These are phyloP conservation scores for Melanotaenia boesemani DNA, from an alignment of 2,797 vertebrate species.

Conservation along the genomic window DNA sequence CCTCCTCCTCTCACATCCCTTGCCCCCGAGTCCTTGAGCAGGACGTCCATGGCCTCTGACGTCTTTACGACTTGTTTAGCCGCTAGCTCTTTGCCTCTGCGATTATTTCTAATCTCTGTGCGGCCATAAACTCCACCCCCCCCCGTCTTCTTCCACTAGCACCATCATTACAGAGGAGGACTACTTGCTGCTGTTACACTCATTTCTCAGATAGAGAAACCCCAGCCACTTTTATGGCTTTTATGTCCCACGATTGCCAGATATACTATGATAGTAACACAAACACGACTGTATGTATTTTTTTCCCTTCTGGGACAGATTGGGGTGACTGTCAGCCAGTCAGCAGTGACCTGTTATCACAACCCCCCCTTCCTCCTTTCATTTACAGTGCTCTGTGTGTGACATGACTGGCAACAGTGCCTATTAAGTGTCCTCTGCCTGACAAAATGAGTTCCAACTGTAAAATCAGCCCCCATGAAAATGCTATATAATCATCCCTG, in stretches of 20 bases:
- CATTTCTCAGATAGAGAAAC: constrained; percentile 47
- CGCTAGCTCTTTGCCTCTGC: constrained; percentile 68
- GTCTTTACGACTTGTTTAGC: constrained; percentile 82
- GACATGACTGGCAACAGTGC: constrained; percentile 59
- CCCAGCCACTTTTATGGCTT: constrained; percentile 60
- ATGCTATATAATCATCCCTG: constrained; percentile 60
- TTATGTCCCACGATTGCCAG: constrained; percentile 62
- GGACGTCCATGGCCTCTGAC: constrained; percentile 69
- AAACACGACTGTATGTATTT: constrained; percentile 36
- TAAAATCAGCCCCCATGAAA: constrained; percentile 60
- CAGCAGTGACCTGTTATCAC: constrained; percentile 56
- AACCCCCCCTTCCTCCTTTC: constrained; percentile 24
- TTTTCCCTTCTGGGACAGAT: constrained; percentile 28
- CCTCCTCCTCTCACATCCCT: constrained; percentile 33
- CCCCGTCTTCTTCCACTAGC: constrained; percentile 13
- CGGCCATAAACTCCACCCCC: constrained; percentile 61
- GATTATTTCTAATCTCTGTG: constrained; percentile 78
- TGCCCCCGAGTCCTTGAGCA: constrained; percentile 82
- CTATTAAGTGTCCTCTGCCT: constrained; percentile 63
- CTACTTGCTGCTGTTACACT: constrained; percentile 35
- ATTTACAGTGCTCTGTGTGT: constrained; percentile 58
- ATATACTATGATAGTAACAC: constrained; percentile 55
- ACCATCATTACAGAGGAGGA: constrained; percentile 54
- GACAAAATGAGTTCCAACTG: constrained; percentile 67
- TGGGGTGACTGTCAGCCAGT: constrained; percentile 63